Conservation (phyloP, 2,113 vertebrate species). For the Kryptolebias marmoratus region DNA sequence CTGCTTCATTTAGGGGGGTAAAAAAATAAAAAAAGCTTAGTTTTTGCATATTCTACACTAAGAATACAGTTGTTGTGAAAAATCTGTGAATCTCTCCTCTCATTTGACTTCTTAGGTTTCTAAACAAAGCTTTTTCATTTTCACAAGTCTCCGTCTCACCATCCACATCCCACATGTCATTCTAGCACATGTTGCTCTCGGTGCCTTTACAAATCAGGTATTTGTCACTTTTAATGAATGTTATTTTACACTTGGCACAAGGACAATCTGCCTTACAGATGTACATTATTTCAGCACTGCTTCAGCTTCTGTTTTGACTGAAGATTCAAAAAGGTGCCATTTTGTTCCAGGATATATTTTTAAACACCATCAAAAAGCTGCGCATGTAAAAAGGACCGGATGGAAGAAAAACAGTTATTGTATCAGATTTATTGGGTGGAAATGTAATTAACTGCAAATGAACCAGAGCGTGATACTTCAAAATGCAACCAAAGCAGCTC, state of each 20-base stretch:
- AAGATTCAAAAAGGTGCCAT: slow-evolving; percentile 72
- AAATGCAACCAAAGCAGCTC: slow-evolving; percentile 60
- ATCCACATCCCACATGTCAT: slow-evolving; percentile 60
- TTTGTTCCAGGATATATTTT: slow-evolving; percentile 72
- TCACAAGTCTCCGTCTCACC: slow-evolving; percentile 57
- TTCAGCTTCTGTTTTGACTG: slow-evolving; percentile 54
- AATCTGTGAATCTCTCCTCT: slow-evolving; percentile 23
- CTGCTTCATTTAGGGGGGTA: neutral
- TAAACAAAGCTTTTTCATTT: slow-evolving; percentile 54
- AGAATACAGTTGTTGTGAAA: slow-evolving; percentile 24
- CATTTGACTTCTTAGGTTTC: slow-evolving; percentile 42
- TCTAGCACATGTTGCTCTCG: slow-evolving; percentile 67
- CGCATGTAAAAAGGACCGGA: slow-evolving; percentile 62
- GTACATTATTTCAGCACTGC: slow-evolving; percentile 49
- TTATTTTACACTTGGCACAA: slow-evolving; percentile 71
- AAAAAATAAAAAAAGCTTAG: neutral
- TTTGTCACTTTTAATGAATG: slow-evolving; percentile 82
- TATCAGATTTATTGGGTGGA: slow-evolving; percentile 62
- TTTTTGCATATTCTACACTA: neutral
- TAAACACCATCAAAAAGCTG: slow-evolving; percentile 67
- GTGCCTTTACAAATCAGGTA: slow-evolving; percentile 71
- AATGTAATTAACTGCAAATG: slow-evolving; percentile 77
- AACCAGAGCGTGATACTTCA: slow-evolving; percentile 62
- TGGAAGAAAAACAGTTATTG: slow-evolving; percentile 51
- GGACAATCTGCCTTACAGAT: slow-evolving; percentile 75